Base-by-base conservation (phyloP, 1,140 invertebrate genomes). In the Drosophila rufa region DNA sequence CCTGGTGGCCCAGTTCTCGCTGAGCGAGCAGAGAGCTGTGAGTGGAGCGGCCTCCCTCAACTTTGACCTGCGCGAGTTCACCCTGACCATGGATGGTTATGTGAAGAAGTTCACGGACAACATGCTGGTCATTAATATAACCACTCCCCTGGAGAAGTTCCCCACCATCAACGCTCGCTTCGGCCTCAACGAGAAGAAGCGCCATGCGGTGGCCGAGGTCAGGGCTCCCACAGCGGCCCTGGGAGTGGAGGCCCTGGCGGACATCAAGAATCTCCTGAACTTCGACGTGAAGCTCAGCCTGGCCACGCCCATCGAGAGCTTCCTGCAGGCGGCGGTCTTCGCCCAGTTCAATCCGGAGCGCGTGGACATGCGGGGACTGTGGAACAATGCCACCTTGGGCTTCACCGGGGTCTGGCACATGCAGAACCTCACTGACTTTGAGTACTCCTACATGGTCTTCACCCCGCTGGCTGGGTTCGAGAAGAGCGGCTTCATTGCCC, bases 371-470 rank as follows among this genome's bases (percentile, higher is more conserved):
- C 93, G 96, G 43, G 92, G 96, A 3, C 95, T 95, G 17, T 97
- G 96, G 94, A 96, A 96, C 57, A 94, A 94, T n/a, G 94, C 96
- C 74, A 94, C 95, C 3, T 93, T 95, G 38, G 97, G 96, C 30
- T 96, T 97, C 75, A 95, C 95, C 3, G 96, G 96, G 38, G 94
- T 96, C 43, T 97, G 96, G 96, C 95, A 95, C 62, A 96, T 95
- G 86, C 92, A 94, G n/a, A 95, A 95, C 43, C 77, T 95, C 0
- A 94, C 94, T 5, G 94, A 97, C 91, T 96, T 97, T 55, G 95
- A 97, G 69, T 97, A 97, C 81, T 94, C 95, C 15, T 97, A 96
- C 82, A 95, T 96, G 73, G 92, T 97, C 12, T 96, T 95, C 80
- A 96, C 96, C 0, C 96, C 96, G 0, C 82, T 97, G 8, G 94